Percentiles rank a stretch among this genome's conserved stretches.
These are phyloP conservation scores for Caenorhabditis becei DNA, from an alignment of 2,888 invertebrate genomes.

Conservation along the genomic window DNA sequence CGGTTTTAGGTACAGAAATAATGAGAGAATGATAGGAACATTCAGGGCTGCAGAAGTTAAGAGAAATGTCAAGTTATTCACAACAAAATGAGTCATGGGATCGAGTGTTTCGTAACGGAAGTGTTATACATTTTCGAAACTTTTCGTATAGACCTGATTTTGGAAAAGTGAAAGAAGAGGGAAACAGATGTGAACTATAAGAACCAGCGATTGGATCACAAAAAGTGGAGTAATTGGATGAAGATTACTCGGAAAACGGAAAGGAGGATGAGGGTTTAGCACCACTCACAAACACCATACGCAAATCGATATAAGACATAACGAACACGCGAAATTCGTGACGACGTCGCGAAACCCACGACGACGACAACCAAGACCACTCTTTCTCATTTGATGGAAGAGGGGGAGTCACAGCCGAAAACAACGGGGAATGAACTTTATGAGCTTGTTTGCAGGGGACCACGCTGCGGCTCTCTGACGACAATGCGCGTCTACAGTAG, in stretches of 20 bases:
- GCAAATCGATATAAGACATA: conserved; percentile 50
- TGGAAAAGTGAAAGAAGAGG: not conserved
- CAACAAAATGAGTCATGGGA: not conserved
- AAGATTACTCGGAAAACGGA: conserved; percentile 25
- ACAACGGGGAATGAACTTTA: conserved; percentile 52
- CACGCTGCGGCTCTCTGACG: not conserved
- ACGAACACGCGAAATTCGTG: conserved; percentile 34
- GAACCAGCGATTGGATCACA: not conserved
- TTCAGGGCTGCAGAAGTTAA: no score
- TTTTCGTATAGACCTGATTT: not conserved
- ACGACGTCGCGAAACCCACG: conserved; percentile 9
- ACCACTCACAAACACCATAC: conserved; percentile 36
- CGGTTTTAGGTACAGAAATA: not conserved
- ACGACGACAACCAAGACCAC: conserved; percentile 31
- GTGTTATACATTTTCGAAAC: not conserved
- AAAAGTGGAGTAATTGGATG: conserved; percentile 7
- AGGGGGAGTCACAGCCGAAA: conserved; percentile 35
- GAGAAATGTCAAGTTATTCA: no score
- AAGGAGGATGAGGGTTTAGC: conserved; percentile 12
- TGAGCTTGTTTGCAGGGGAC: conserved; percentile 49
- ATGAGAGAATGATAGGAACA: not conserved
- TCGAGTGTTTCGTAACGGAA: not conserved
- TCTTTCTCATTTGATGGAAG: conserved; percentile 46
- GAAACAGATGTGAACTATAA: not conserved
- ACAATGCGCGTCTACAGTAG: not conserved